Base-by-base conservation (phyloP, 2,113 vertebrate species). In the Chitala chitala region DNA sequence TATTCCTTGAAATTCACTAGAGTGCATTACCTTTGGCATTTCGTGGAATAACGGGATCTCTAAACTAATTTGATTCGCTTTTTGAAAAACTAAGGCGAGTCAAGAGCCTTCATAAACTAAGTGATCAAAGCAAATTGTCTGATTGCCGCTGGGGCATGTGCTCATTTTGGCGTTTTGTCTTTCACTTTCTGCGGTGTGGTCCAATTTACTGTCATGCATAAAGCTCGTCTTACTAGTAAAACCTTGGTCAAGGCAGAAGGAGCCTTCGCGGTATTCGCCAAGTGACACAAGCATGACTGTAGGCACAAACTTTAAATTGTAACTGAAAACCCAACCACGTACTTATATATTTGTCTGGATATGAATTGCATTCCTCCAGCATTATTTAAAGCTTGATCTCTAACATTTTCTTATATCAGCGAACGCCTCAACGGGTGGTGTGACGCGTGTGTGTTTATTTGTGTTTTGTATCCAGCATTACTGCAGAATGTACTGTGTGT, bases 1-100 rank as follows among this genome's bases (percentile, higher is more conserved):
- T 79, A 87, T 89, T 82, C 84, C 69, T 71, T 55, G 71, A 70
- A 81, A 84, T 84, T 81, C 86, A 82, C 88, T 76, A 82, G 82
- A 86, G 87, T 83, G 81, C 79, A 79, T 82, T 79, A 88, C 84
- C 86, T 87, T 88, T 86, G 80, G 79, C 79, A 84, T 71, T 3
- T 46, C 76, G 79, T 76, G 69, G 74, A 79, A 73, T 76, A 82
- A 78, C 81, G 69, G 77, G 66, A 74, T 74, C 80, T 85, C 82
- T 77, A 81, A 82, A 82, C 84, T 86, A 76, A 85, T 87, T 85
- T 83, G 84, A 85, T 77, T 85, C 80, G 79, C 70, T 46, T 76
- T 83, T 81, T 76, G 71, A 75, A 71, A 78, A 74, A 81, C 77
- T 56, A 70, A 78, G 80, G 82, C 81, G 77, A 69, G 84, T 80